Evolutionary conservation across 2,797 vertebrate species (phyloP), one percentile per base, ranked within the genome.

Genomic region (Hemitrygon akajei): DNA sequence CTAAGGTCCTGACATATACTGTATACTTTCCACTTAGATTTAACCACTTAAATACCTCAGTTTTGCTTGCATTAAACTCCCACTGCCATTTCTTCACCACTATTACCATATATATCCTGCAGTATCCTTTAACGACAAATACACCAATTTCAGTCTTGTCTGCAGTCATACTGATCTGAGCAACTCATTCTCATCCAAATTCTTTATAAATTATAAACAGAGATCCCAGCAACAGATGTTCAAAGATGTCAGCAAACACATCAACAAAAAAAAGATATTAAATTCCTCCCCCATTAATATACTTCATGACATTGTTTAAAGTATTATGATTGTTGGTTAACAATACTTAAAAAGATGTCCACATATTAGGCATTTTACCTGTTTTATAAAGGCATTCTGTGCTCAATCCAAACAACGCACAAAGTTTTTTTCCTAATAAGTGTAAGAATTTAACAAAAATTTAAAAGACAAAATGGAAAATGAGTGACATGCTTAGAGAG

Each of bases 361-460:
- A 30, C 37, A 56, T 16, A 75, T 34, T n/a, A 18, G 56, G 18
- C 25, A 56, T 47, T n/a, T 71, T 30, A 73, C 73, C 37, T 58
- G 5, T 20, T 76, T 75, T 20, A 30, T 75, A 56, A 73, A 93
- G 91, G 20, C 10, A 7, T n/a, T 40, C 47, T 56, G 69, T 71
- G 76, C 25, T 56, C 73, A 47, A 56, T 30, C 71, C 40, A 71
- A 75, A 30, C 20, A 56, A 47, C 56, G 69, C 37, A 73, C 69
- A 47, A 93, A 58, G 40, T 93, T 76, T 76, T 69, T 58, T 71
- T 47, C 47, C 47, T 27, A 58, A 76, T 47, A 76, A 75, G 56
- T 76, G 37, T 91, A 71, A 76, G 87, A 75, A 93, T 76, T 56
- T 93, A 75, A 56, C 91, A 93, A 76, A 27, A 27, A 27, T 93